Evolutionary conservation across 2,888 invertebrate genomes (phyloP), one percentile per base, ranked within the genome.

Genomic region (Euphydryas editha): DNA sequence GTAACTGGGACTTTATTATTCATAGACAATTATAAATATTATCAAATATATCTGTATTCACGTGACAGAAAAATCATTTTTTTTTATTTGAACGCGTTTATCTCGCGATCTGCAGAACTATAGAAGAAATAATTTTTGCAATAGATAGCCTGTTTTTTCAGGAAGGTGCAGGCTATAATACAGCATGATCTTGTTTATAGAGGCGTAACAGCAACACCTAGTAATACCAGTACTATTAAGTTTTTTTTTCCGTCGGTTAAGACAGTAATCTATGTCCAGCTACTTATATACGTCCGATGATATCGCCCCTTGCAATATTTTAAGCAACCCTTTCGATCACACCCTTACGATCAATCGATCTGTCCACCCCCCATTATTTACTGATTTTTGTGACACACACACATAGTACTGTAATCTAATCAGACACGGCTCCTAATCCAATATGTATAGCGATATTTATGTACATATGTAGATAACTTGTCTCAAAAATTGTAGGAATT

Each of bases 361-460:
- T 83, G 84, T 85, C 85, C 87, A 85, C 81, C 90, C 86, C 81
- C 74, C 82, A 90, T 86, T 87, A 90, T 90, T 83, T 89, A 88
- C 88, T 79, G 78, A 87, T 87, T 77, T 78, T 67, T 65, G 62
- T 67, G 64, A 67, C 69, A 71, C 69, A 72, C 68, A 70, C 67
- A 63, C 49, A 42, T 56, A 24, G 13, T 36, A 17, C 58, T 63
- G 58, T 63, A 58, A 63, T 63, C 58, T 59, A 59, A 54, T 64
- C 57, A 59, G 20, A 49, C 59, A 58, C 49, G 49, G 64, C 15
- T 10, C 13, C n/a, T 54, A 54, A 51, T 64, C 54, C 24, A 24
- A n/a, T 46, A 56, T 37, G 39, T 39, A 15, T 4, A 39, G 39
- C 15, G 39, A 39, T 15, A 39, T 39, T 15, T 15, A 11, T 39